phyloP scores from a whole-genome alignment of 2,113 vertebrate genomes.

The Brachyhypopomus gauderio region DNA sequence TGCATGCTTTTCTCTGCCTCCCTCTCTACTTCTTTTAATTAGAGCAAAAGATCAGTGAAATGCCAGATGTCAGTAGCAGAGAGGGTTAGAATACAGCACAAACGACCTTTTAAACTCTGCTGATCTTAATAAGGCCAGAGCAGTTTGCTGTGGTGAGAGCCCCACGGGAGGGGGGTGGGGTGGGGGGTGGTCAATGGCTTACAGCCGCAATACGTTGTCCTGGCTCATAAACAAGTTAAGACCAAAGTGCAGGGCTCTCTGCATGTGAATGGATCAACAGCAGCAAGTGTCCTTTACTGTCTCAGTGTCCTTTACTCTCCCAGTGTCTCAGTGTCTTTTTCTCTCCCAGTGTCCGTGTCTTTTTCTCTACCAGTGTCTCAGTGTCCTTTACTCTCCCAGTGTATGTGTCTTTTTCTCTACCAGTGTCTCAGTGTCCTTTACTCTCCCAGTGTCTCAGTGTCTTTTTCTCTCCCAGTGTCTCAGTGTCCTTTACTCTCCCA shows the following conservation, averaged over 20 bases:
- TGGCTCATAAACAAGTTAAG: slow-evolving; percentile 2
- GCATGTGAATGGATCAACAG: not conserved
- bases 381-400: no score
- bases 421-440: no score
- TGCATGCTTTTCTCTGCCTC: slow-evolving; percentile 32
- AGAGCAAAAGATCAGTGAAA: slow-evolving; percentile 59
- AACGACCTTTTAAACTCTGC: slow-evolving; percentile 57
- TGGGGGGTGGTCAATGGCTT: slow-evolving; percentile 8
- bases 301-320: not conserved
- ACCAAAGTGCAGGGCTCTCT: not conserved
- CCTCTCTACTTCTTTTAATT: slow-evolving; percentile 56
- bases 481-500: no score
- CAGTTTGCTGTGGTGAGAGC: slow-evolving; percentile 11
- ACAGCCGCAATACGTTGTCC: slow-evolving; percentile 1
- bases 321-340: no score
- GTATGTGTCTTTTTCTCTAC: no score
- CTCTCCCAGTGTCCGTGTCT: no score
- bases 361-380: no score
- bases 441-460: no score
- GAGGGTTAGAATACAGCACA: slow-evolving; percentile 54
- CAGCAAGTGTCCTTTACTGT: not conserved
- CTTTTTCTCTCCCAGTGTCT: no score
- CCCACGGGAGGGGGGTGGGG: slow-evolving; percentile 9
- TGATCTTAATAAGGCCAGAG: slow-evolving; percentile 57
- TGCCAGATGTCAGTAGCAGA: slow-evolving; percentile 59